Percentiles rank a stretch among this genome's conserved stretches.
Conservation (phyloP, 2,888 invertebrate species). For the Nomada ferruginata region DNA sequence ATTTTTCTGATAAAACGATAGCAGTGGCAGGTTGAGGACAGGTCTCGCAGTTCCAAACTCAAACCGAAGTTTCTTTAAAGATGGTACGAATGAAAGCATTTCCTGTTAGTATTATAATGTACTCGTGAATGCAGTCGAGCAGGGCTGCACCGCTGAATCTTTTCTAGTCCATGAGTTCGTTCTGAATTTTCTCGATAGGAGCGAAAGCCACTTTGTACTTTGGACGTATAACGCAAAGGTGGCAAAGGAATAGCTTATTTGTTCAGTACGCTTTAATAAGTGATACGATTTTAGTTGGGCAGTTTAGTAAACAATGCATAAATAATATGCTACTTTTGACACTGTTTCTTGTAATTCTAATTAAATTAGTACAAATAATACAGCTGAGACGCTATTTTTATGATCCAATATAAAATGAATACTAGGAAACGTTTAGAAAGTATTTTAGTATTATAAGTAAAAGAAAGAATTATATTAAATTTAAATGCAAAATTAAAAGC, state of each 20-base stretch:
- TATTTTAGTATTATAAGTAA: no score
- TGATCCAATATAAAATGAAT: no score
- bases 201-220: slow-evolving; percentile 71
- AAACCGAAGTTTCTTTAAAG: slow-evolving; percentile 70
- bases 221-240: slow-evolving; percentile 56
- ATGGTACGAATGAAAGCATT: slow-evolving; percentile 56
- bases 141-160: slow-evolving; percentile 63
- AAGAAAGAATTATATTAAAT: no score
- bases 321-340: no score
- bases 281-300: neutral
- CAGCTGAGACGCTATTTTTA: no score
- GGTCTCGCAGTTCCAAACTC: slow-evolving; percentile 22
- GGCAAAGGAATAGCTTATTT: slow-evolving; percentile 1
- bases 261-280: neutral
- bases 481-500: no score
- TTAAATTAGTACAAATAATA: no score
- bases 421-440: no score
- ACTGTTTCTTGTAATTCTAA: no score
- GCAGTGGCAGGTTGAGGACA: neutral
- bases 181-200: slow-evolving; percentile 66
- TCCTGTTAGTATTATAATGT: slow-evolving; percentile 71
- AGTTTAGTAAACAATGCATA: neutral
- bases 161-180: slow-evolving; percentile 53
- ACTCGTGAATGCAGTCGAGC: slow-evolving; percentile 68
- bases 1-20: slow-evolving; percentile 26